phyloP scores from a whole-genome alignment of 2,888 invertebrate genomes.

The Nebria brevicollis region DNA sequence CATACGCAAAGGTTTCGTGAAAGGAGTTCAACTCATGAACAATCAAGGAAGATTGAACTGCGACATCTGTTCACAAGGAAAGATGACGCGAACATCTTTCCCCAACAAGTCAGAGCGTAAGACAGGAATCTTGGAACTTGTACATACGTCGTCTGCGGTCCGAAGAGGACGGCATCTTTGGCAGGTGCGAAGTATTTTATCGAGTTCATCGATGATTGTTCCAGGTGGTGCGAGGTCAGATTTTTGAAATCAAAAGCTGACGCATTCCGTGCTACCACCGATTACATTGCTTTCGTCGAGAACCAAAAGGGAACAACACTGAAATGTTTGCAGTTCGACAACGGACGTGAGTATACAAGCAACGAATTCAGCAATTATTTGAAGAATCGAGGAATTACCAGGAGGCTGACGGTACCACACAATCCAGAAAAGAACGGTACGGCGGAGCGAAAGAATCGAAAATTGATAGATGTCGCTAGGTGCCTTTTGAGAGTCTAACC shows the following conservation, averaged over 20 bases:
- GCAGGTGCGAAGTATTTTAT: conserved; percentile 47
- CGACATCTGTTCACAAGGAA: conserved; percentile 49
- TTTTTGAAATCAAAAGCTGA: conserved; percentile 24
- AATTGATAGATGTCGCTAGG: too few relatives aligned
- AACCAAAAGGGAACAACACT: conserved; percentile 42
- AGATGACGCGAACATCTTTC: background rate
- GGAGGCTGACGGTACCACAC: conserved; percentile 27
- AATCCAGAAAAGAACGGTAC: conserved; percentile 43
- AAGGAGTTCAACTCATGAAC: too few relatives aligned
- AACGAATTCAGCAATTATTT: conserved; percentile 46
- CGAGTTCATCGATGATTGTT: conserved; percentile 52
- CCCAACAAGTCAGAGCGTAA: too few relatives aligned
- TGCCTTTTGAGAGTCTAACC: too few relatives aligned
- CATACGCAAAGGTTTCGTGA: too few relatives aligned
- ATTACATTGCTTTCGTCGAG: conserved; percentile 29
- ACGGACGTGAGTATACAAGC: conserved; percentile 47
- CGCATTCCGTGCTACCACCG: conserved; percentile 28
- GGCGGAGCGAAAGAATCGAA: background rate
- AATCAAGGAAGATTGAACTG: conserved; percentile 33
- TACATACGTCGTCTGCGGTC: too few relatives aligned
- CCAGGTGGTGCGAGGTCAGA: conserved; percentile 37
- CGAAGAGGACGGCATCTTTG: too few relatives aligned
- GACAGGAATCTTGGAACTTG: too few relatives aligned
- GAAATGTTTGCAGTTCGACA: conserved; percentile 47
- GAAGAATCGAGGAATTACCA: conserved; percentile 44